phyloP scores from a whole-genome alignment of 2,797 vertebrate genomes.

The Sebastes aleutianus region DNA sequence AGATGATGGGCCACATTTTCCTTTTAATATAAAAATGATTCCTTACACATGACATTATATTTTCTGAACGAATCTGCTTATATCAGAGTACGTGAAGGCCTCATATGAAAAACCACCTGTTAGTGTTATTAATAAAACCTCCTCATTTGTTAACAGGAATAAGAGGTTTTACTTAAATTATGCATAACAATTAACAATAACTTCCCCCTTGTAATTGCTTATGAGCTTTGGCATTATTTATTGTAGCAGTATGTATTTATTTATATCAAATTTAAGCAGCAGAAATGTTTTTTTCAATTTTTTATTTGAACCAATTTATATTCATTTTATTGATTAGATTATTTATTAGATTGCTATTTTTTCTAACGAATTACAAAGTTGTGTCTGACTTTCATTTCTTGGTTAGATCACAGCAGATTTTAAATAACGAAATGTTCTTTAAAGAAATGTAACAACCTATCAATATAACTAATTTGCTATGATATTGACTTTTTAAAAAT shows the following conservation, averaged over 20 bases:
- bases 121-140: slow-evolving; percentile 10
- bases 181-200: neutral
- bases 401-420: neutral
- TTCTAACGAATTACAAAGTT: neutral
- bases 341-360: neutral
- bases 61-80: neutral
- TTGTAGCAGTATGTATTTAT: no score
- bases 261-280: neutral
- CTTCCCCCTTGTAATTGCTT: neutral
- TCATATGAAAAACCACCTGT: slow-evolving; percentile 43
- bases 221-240: neutral
- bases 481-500: neutral
- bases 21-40: slow-evolving; percentile 8
- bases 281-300: neutral
- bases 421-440: neutral
- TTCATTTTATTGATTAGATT: neutral
- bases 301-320: neutral
- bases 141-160: neutral
- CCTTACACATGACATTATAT: neutral
- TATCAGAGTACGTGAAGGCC: slow-evolving; percentile 11
- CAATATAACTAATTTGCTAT: neutral
- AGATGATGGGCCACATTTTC: slow-evolving; percentile 14
- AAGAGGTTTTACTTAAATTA: neutral
- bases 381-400: neutral
- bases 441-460: neutral